Conservation (phyloP, 2,888 invertebrate genomes). For the Drosophila paramelanica region DNA sequence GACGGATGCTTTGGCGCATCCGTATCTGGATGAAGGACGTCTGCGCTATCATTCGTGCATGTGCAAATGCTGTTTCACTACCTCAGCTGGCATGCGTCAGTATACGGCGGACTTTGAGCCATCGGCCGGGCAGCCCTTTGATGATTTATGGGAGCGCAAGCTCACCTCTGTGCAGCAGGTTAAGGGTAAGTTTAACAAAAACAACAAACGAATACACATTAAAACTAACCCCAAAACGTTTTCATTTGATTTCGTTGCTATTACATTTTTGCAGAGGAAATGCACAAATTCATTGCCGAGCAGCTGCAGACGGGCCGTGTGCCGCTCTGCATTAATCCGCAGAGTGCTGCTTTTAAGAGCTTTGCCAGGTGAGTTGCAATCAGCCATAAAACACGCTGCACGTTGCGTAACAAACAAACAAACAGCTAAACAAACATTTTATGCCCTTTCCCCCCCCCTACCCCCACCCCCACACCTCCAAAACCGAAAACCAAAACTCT, state of each 20-base stretch:
- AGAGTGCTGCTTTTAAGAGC: slow-evolving; percentile 99
- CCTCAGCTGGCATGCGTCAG: slow-evolving; percentile 91
- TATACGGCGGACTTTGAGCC: slow-evolving; percentile 98
- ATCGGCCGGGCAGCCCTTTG: slow-evolving; percentile 94
- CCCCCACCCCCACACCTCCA: no score
- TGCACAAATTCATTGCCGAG: slow-evolving; percentile 99
- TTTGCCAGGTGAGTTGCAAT: slow-evolving; percentile 96
- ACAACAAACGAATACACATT: not conserved
- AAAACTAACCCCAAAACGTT: no score
- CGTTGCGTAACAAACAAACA: slow-evolving; percentile 20
- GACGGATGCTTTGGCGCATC: slow-evolving; percentile 97
- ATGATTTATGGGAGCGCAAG: slow-evolving; percentile 98
- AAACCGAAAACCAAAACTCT: not conserved
- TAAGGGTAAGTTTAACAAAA: slow-evolving; percentile 89
- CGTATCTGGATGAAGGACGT: slow-evolving; percentile 98
- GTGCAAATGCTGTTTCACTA: slow-evolving; percentile 98
- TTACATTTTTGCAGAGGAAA: slow-evolving; percentile 91
- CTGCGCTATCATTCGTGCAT: slow-evolving; percentile 99
- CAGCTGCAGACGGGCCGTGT: slow-evolving; percentile 97
- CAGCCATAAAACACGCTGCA: slow-evolving; percentile 21
- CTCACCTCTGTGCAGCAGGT: slow-evolving; percentile 96
- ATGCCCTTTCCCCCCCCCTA: not conserved
- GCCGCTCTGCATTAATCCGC: slow-evolving; percentile 99
- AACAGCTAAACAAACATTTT: slow-evolving; percentile 5
- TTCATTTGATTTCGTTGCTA: not conserved